Evolutionary conservation across 2,888 invertebrate genomes (phyloP), one percentile per base, ranked within the genome.

Genomic region (Anoncus sp.): DNA sequence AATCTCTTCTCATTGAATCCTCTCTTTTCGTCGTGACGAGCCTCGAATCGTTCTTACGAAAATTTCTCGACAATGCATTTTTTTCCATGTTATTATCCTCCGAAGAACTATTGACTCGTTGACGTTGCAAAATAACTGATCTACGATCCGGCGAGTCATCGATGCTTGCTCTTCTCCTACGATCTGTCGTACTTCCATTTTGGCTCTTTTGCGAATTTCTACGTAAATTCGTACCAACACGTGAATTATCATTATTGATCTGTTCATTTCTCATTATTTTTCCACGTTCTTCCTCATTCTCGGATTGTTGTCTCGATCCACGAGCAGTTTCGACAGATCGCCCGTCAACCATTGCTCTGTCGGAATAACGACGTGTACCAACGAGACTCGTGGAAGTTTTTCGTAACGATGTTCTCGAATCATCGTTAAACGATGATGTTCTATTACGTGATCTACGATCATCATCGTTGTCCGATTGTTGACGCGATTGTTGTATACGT

Each of bases 61-160:
- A n/a, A 18, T 14, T 55, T 35, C 65, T 38, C 22, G 53, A 43
- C 20, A 53, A 22, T n/a, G 51, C 2, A 20, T n/a, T 20, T 20
- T 59, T 49, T 4, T 67, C 87, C 45, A 82, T 78, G 71, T 86
- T 86, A n/a, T n/a, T n/a, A 73, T 90, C 90, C 43, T 90, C 90
- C 3, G 90, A 89, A 3, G 90, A 89, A 66, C 89, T 90, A 31
- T 88, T 87, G 14, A 87, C 65, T 67, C 87, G 88, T 3, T 47
- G 65, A 57, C 60, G 72, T 27, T 43, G 20, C 51, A 81, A 65
- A 16, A 69, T 43, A 12, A n/a, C 65, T 6, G 85, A 81, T 71
- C 79, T 84, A 14, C 86, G 82, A 49, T 87, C 87, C 3, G 86
- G 82, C 2, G 75, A 77, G 1, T 89, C 87, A 7, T 88, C 90